phyloP scores from a whole-genome alignment of 2,797 vertebrate species.

The Silurus lanzhouensis region DNA sequence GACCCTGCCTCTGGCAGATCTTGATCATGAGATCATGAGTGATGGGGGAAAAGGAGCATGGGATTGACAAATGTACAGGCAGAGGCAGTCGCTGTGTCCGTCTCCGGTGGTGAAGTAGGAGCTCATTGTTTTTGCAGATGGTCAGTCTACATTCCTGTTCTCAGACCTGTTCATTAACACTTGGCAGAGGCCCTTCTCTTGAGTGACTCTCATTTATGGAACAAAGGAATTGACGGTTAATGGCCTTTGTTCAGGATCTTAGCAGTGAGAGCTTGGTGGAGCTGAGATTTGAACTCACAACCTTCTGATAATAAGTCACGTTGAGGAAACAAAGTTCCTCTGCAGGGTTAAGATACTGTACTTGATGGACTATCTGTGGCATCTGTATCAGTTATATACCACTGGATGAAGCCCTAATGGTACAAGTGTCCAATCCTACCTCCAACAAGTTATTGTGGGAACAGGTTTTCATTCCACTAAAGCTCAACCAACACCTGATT shows the following conservation, averaged over 20 bases:
- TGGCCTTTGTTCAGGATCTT: no score
- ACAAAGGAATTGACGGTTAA: no score
- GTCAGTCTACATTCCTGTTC: background rate
- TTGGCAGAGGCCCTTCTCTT: no score
- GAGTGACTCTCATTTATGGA: no score
- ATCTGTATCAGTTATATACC: background rate
- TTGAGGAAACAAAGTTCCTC: background rate
- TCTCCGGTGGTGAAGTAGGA: background rate
- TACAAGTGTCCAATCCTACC: no score
- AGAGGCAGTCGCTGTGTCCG: background rate
- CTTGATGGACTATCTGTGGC: no score
- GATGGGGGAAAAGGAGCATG: background rate
- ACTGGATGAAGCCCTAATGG: background rate
- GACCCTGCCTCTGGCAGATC: constrained; percentile 15
- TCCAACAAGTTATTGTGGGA: no score
- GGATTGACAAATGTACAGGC: background rate
- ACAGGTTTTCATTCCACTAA: no score
- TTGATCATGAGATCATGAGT: background rate
- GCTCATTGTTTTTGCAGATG: background rate
- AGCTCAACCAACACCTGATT: no score
- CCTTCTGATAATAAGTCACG: no score
- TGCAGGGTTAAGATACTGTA: background rate
- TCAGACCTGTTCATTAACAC: background rate
- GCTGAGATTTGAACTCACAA: no score
- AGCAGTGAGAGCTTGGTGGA: no score